A percentile compares a stretch with the other conserved stretches of the same genome.
These are phyloP conservation scores for Metellina segmentata DNA, from an alignment of 2,888 invertebrate genomes.

Conservation along the genomic window DNA sequence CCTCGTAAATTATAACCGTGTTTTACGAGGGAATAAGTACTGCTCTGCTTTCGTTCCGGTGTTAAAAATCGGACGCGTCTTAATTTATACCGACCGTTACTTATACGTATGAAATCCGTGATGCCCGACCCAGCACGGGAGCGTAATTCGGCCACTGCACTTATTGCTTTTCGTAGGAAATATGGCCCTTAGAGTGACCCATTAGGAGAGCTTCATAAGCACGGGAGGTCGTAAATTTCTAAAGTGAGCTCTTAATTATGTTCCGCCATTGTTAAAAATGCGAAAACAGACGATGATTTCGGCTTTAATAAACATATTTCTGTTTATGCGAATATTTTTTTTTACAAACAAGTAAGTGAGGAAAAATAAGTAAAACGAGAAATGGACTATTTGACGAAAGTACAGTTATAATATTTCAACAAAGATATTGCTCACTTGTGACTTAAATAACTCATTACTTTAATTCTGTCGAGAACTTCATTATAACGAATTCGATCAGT, in stretches of 20 bases:
- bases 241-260: background rate
- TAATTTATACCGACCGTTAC: slow-evolving; percentile 58
- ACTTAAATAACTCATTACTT: too few species aligned
- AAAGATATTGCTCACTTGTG: too few species aligned
- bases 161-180: slow-evolving; percentile 25
- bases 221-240: slow-evolving; percentile 22
- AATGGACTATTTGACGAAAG: too few species aligned
- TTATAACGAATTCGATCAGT: too few species aligned
- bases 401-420: too few species aligned
- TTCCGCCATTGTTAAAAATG: background rate
- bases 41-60: slow-evolving; percentile 28
- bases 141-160: slow-evolving; percentile 24
- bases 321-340: background rate
- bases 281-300: background rate
- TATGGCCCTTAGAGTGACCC: slow-evolving; percentile 17
- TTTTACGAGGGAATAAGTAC: slow-evolving; percentile 45
- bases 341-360: background rate
- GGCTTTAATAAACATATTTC: background rate
- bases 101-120: slow-evolving; percentile 13
- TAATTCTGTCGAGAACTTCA: too few species aligned
- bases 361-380: background rate
- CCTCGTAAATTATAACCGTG: slow-evolving; percentile 50
- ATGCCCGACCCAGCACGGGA: background rate
- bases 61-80: slow-evolving; percentile 49
- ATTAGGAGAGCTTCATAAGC: slow-evolving; percentile 55